These are phyloP conservation scores for Nothoprocta perdicaria DNA, from an alignment of 2,113 vertebrate species.

Conservation along the genomic window DNA sequence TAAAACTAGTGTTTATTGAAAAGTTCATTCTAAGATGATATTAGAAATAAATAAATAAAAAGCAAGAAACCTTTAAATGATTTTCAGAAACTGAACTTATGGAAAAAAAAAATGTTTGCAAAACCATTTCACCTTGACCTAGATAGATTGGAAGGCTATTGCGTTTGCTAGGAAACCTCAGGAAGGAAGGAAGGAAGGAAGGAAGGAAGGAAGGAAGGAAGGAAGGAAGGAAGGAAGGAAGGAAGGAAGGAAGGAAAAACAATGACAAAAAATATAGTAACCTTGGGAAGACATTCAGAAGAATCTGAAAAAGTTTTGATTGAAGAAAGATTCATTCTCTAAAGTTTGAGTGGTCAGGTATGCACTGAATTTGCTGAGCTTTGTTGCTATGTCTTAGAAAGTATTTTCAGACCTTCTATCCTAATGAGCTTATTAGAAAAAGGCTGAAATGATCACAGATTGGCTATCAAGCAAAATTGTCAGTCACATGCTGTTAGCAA, in stretches of 20 bases:
- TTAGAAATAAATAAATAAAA: background rate
- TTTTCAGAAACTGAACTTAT: background rate
- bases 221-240: background rate
- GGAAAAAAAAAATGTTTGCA: background rate
- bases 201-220: background rate
- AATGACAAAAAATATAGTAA: background rate
- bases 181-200: background rate
- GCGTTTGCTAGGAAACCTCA: conserved; percentile 27
- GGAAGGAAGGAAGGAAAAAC: background rate
- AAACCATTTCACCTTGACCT: conserved; percentile 16
- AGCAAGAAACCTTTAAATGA: background rate
- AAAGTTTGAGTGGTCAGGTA: conserved; percentile 80
- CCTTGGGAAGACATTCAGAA: conserved; percentile 77
- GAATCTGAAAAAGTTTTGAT: conserved; percentile 80
- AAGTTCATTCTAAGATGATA: conserved; percentile 19
- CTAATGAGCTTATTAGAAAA: conserved; percentile 87
- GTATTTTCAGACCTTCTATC: conserved; percentile 70
- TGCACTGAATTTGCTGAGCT: conserved; percentile 78
- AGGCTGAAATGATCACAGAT: conserved; percentile 81
- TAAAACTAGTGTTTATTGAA: conserved; percentile 4
- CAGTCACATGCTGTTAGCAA: conserved; percentile 79
- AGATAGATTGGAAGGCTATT: conserved; percentile 29
- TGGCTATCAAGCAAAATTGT: conserved; percentile 80
- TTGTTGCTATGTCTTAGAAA: conserved; percentile 79
- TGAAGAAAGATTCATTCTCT: conserved; percentile 83